Evolutionary conservation across 2,113 vertebrate genomes (phyloP).

Genomic region (Vimba vimba): DNA sequence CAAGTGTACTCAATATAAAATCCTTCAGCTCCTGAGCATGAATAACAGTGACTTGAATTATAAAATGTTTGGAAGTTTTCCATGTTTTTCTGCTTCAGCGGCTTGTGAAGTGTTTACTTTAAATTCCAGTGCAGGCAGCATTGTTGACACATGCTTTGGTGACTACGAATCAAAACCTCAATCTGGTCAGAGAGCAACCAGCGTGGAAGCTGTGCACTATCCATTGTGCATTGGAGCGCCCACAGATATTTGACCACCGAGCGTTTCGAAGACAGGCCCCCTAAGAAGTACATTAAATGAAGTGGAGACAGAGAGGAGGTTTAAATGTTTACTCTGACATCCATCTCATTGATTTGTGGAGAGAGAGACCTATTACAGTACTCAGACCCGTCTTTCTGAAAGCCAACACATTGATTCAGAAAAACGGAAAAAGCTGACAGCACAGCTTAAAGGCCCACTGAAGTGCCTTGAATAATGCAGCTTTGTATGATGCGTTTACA

Average conservation of each 20-base stretch:
- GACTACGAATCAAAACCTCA: neutral
- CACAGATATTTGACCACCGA: neutral
- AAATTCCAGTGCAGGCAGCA: neutral
- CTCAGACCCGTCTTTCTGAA: conserved; percentile 2
- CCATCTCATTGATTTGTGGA: conserved; percentile 27
- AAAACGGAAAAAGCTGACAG: neutral
- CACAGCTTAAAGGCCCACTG: neutral
- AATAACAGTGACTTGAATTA: neutral
- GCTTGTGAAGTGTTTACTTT: conserved; percentile 4
- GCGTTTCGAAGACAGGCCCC: neutral
- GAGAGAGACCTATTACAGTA: conserved; percentile 4
- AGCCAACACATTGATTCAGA: conserved; percentile 35
- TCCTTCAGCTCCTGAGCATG: neutral
- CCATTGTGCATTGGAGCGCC: neutral
- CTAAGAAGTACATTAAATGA: neutral
- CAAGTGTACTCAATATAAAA: neutral
- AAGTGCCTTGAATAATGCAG: no score
- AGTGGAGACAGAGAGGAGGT: neutral
- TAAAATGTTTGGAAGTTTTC: neutral
- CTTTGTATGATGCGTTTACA: no score
- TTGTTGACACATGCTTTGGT: conserved; percentile 4
- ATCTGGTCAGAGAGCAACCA: neutral
- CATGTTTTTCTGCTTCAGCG: neutral
- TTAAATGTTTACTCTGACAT: conserved; percentile 35
- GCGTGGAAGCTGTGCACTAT: neutral